Base-by-base conservation (phyloP, 2,888 invertebrate species). In the Stenichneumon culpator region DNA sequence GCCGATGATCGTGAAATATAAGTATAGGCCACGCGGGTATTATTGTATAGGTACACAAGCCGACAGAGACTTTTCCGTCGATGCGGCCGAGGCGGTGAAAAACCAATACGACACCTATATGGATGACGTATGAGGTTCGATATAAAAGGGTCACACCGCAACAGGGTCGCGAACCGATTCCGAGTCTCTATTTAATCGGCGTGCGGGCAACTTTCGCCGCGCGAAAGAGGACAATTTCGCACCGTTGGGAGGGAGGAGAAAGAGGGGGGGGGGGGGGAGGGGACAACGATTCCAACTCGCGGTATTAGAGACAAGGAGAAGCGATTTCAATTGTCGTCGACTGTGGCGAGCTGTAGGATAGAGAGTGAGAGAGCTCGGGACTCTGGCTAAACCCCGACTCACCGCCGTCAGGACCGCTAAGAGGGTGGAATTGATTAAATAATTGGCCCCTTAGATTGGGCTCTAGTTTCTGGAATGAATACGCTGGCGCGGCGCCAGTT, bases 401-500 rank as follows among this genome's bases (percentile, higher is more conserved):
- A 82, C 84, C 82, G 80, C 86, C 87, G 84, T 86, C 88, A 88
- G 89, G 89, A 89, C 90, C 92, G 91, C 92, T 92, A 92, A 93
- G 93, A 93, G 93, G 92, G 90, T 92, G 91, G 92, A 93, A 94
- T 94, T 94, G 93, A 94, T 94, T 94, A 94, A 93, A 94, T 94
- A 94, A 94, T 94, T 94, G 94, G 93, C 92, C 92, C 92, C 92
- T 93, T 92, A 92, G 92, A 93, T 93, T 92, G 92, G 92, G 90
- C 91, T 91, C 91, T 92, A 92, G 93, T 93, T 93, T 92, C 92
- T 90, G 91, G 92, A 93, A 94, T 93, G 93, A 94, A 94, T 93
- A 92, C 93, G 91, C 90, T 93, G 93, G 93, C 92, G 86, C 83
- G 54, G 77, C 87, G 91, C 92, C 92, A 92, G 90, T 88, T 82